phyloP scores from a whole-genome alignment of 2,888 invertebrate genomes.

The Eustalomyia histrio region DNA sequence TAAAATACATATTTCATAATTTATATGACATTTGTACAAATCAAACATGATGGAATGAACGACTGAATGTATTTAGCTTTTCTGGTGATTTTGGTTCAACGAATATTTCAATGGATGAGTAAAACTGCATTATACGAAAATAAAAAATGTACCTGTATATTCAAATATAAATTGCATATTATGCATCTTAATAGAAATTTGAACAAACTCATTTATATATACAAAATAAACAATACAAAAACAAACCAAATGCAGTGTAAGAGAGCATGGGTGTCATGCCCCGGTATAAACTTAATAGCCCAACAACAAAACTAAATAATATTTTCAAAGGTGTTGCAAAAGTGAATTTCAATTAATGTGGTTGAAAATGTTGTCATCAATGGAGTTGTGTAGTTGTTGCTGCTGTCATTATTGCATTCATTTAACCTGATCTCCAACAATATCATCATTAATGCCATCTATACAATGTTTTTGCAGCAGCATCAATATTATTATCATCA shows the following conservation, averaged over 20 bases:
- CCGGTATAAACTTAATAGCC: background rate
- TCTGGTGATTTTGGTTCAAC: too few species aligned
- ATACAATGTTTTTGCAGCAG: background rate
- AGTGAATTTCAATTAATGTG: constrained; percentile 6
- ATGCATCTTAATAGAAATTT: constrained; percentile 1
- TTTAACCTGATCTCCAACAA: background rate
- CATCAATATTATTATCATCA: background rate
- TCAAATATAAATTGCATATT: background rate
- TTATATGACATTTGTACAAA: background rate
- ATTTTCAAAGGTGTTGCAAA: background rate
- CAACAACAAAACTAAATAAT: background rate
- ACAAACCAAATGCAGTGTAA: background rate
- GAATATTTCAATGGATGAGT: background rate
- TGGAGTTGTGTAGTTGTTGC: background rate
- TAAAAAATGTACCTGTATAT: too few species aligned
- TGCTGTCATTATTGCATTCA: background rate
- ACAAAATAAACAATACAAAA: background rate
- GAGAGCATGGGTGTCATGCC: background rate
- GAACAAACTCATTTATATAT: background rate
- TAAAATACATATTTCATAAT: background rate
- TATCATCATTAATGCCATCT: background rate
- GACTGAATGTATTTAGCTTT: too few species aligned
- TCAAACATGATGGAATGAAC: background rate
- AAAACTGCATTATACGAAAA: background rate
- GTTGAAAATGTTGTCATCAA: background rate